Conservation (phyloP, 2,113 vertebrate genomes). For the Xiphophorus hellerii region DNA sequence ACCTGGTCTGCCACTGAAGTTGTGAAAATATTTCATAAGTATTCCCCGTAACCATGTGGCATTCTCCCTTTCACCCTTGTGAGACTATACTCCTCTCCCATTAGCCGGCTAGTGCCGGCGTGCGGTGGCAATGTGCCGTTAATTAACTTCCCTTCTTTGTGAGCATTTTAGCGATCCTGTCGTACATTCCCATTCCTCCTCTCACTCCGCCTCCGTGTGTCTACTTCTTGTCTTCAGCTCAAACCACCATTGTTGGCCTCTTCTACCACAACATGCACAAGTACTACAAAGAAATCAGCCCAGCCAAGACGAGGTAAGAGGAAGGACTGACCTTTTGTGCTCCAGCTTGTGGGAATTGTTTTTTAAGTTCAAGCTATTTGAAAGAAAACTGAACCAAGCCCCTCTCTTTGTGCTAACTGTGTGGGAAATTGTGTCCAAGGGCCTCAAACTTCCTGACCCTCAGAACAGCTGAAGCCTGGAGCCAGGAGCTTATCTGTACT, state of each 20-base stretch:
- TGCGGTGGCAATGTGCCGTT: constrained; percentile 55
- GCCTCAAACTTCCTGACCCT: constrained; percentile 52
- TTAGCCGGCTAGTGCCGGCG: constrained; percentile 64
- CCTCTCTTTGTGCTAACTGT: constrained; percentile 41
- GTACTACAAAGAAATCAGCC: constrained; percentile 86
- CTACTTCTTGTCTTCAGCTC: constrained; percentile 75
- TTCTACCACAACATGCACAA: constrained; percentile 91
- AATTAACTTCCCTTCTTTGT: constrained; percentile 74
- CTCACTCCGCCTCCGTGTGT: constrained; percentile 24
- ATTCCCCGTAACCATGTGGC: constrained; percentile 46
- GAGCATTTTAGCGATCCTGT: constrained; percentile 57
- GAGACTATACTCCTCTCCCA: constrained; percentile 55
- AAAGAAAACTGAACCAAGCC: not conserved
- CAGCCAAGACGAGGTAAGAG: constrained; percentile 86
- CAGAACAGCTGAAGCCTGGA: constrained; percentile 39
- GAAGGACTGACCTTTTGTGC: not conserved
- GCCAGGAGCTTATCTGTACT: constrained; percentile 66
- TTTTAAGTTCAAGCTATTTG: not conserved
- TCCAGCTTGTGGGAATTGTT: not conserved
- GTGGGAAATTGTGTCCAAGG: constrained; percentile 30
- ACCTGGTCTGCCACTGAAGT: constrained; percentile 55
- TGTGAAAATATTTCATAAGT: constrained; percentile 61
- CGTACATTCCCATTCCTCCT: constrained; percentile 64
- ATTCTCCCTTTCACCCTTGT: constrained; percentile 60
- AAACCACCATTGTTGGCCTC: constrained; percentile 91